Percentiles rank a stretch among this genome's conserved stretches.
Evolutionary conservation across 2,797 vertebrate species (phyloP).

Genomic region (Echeneis naucrates): DNA sequence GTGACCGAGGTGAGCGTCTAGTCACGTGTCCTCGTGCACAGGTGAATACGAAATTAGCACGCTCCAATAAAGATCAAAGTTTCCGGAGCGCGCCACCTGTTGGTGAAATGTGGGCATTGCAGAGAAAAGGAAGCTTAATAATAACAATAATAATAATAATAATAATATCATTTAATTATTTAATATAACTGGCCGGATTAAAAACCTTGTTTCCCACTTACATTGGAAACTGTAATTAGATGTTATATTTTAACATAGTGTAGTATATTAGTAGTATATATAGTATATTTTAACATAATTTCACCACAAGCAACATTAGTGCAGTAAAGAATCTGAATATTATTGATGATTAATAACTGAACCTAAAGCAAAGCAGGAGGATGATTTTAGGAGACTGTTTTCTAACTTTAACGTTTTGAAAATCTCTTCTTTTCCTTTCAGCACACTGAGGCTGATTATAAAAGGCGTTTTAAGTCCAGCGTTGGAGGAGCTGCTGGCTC

Average conservation of each 20-base stretch:
- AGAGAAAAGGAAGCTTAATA: too few species aligned
- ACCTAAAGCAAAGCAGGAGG: neutral
- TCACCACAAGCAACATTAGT: neutral
- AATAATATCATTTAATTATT: too few species aligned
- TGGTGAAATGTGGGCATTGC: too few species aligned
- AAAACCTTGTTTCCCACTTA: too few species aligned
- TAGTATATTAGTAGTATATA: too few species aligned
- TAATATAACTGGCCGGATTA: too few species aligned
- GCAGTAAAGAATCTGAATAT: neutral
- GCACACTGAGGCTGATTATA: slow-evolving; percentile 90
- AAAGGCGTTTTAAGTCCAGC: slow-evolving; percentile 90
- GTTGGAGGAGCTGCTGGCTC: slow-evolving; percentile 88
- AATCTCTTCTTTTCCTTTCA: slow-evolving; percentile 50
- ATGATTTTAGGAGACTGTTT: neutral
- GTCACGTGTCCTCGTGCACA: too few species aligned
- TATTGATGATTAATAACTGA: neutral
- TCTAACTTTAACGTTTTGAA: neutral
- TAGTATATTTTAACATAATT: neutral
- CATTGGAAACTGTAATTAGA: neutral
- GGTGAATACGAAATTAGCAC: too few species aligned
- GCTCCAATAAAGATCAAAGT: too few species aligned
- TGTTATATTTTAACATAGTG: neutral
- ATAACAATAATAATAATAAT: too few species aligned
- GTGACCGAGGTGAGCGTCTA: too few species aligned
- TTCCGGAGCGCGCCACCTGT: too few species aligned